Conservation (phyloP, 64 coral and sea anemone genomes). For the Acropora tenuis region DNA sequence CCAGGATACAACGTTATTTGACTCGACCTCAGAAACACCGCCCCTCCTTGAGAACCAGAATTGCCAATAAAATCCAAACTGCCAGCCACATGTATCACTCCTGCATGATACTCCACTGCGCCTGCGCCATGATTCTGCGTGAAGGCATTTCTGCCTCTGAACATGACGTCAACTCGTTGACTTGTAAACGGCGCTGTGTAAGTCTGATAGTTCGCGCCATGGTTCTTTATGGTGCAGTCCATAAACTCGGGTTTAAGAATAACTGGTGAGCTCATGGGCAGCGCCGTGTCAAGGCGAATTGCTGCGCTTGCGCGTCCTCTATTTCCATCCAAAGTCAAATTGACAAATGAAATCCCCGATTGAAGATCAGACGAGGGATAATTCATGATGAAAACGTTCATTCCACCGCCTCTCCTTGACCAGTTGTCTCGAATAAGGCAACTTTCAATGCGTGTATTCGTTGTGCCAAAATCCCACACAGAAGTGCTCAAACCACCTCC, state of each 20-base stretch:
- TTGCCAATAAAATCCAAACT: constrained; percentile 60
- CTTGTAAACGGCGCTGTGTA: constrained; percentile 64
- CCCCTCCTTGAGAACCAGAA: constrained; percentile 66
- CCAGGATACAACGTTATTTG: constrained; percentile 77
- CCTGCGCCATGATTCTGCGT: constrained; percentile 63
- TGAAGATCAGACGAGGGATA: background rate
- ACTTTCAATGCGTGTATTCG: constrained; percentile 29
- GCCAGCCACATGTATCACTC: constrained; percentile 70
- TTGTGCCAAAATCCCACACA: constrained; percentile 34
- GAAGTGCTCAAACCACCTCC: constrained; percentile 64
- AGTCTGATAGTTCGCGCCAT: background rate
- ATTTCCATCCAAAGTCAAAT: constrained; percentile 34
- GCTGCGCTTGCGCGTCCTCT: constrained; percentile 14
- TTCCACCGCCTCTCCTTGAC: constrained; percentile 58
- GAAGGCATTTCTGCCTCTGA: constrained; percentile 69
- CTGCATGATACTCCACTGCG: constrained; percentile 50
- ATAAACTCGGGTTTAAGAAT: constrained; percentile 57
- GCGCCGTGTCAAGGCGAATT: constrained; percentile 53
- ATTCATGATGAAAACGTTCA: constrained; percentile 74
- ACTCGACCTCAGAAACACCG: constrained; percentile 43
- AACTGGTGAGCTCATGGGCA: constrained; percentile 51
- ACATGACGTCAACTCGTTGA: constrained; percentile 54
- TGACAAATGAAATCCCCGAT: background rate
- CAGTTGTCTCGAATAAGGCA: constrained; percentile 61
- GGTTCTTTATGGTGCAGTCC: constrained; percentile 61